Conservation (phyloP, 1,140 invertebrate species). For the Arion vulgaris region DNA sequence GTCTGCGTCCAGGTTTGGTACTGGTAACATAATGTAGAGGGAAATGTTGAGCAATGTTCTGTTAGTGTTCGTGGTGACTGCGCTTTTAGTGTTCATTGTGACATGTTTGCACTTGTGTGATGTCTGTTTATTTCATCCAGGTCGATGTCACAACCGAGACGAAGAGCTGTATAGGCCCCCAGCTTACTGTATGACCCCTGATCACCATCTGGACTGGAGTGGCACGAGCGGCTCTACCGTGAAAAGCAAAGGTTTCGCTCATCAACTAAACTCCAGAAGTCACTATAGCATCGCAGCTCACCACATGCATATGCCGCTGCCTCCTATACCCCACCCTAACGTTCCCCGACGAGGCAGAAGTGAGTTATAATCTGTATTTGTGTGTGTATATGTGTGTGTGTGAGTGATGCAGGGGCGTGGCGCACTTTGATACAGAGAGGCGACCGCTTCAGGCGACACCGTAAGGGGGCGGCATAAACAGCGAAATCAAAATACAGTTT, state of each 20-base stretch:
- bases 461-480: too few relatives aligned
- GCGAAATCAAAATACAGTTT: too few relatives aligned
- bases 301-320: slow-evolving; percentile 29
- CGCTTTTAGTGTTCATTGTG: too few relatives aligned
- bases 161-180: slow-evolving; percentile 30
- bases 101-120: too few relatives aligned
- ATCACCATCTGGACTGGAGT: slow-evolving; percentile 14
- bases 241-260: slow-evolving; percentile 20
- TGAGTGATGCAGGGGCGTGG: too few relatives aligned
- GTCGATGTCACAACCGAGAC: slow-evolving; percentile 25
- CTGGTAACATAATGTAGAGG: too few relatives aligned
- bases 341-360: slow-evolving; percentile 3
- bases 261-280: slow-evolving; percentile 13
- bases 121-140: too few relatives aligned
- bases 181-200: slow-evolving; percentile 32
- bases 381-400: neutral
- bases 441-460: too few relatives aligned
- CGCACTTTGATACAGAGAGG: too few relatives aligned
- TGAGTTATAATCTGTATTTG: neutral
- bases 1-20: too few relatives aligned
- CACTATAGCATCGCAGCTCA: slow-evolving; percentile 36
- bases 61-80: too few relatives aligned
- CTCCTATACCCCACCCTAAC: slow-evolving; percentile 13
- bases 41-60: too few relatives aligned
- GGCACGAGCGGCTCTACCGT: neutral